phyloP scores from a whole-genome alignment of 2,888 invertebrate genomes.

The Elgonia sp. region DNA sequence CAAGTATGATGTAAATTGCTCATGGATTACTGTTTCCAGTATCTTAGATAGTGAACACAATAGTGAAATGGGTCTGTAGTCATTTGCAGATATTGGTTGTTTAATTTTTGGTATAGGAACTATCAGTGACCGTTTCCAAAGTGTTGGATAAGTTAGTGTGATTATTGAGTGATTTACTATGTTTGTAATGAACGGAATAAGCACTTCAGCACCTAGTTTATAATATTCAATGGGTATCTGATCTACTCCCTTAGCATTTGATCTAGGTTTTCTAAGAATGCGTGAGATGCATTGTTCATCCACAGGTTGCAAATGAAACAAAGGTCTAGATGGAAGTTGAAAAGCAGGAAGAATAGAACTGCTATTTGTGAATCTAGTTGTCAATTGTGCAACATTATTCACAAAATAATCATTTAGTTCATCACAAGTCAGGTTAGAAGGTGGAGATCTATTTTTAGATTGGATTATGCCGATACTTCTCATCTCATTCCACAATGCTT shows the following conservation, averaged over 20 bases:
- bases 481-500: not conserved
- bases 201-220: not conserved
- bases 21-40: not conserved
- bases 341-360: too few relatives aligned
- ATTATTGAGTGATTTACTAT: not conserved
- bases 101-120: not conserved
- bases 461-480: not conserved
- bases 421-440: not conserved
- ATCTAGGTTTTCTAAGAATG: not conserved
- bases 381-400: not conserved
- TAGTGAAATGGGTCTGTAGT: not conserved
- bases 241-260: not conserved
- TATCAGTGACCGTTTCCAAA: not conserved
- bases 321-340: not conserved
- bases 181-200: not conserved
- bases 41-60: not conserved
- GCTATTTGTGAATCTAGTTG: not conserved
- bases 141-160: not conserved
- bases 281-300: not conserved
- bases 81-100: not conserved
- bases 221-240: not conserved
- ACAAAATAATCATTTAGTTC: not conserved
- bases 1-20: not conserved
- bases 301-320: not conserved
- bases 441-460: not conserved